Percentiles rank a stretch among this genome's conserved stretches.
phyloP scores from a whole-genome alignment of 2,797 vertebrate species.

The Dallia pectoralis region DNA sequence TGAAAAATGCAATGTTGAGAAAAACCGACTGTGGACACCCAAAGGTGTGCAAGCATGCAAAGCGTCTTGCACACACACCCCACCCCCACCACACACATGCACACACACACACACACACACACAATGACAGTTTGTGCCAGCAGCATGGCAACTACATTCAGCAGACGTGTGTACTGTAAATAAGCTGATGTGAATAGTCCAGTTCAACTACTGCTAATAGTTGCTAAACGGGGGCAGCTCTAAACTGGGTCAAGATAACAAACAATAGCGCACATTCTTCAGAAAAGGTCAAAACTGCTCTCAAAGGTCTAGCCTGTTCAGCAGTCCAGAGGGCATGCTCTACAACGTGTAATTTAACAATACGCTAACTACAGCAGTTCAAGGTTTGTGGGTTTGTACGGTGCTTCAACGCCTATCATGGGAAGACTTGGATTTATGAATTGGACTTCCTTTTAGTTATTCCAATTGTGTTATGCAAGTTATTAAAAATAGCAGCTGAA shows the following conservation, averaged over 20 bases:
- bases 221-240: conserved; percentile 39
- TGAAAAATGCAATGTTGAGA: neutral
- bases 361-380: neutral
- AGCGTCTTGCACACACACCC: conserved; percentile 2
- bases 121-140: no score
- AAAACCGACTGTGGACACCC: neutral
- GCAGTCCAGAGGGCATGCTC: neutral
- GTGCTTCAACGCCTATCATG: neutral
- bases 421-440: neutral
- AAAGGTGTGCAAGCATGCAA: conserved; percentile 28
- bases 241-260: conserved; percentile 37
- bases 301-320: conserved; percentile 7
- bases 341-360: neutral
- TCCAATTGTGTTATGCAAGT: neutral
- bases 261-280: conserved; percentile 49
- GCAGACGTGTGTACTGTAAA: neutral
- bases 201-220: neutral
- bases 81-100: no score
- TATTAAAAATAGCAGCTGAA: neutral
- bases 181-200: neutral
- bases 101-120: conserved; percentile 10
- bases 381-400: neutral
- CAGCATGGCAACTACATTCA: neutral
- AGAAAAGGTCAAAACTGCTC: conserved; percentile 26
- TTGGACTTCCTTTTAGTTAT: neutral